Evolutionary conservation across 2,113 vertebrate genomes (phyloP).

Genomic region (Hymenochirus boettgeri): DNA sequence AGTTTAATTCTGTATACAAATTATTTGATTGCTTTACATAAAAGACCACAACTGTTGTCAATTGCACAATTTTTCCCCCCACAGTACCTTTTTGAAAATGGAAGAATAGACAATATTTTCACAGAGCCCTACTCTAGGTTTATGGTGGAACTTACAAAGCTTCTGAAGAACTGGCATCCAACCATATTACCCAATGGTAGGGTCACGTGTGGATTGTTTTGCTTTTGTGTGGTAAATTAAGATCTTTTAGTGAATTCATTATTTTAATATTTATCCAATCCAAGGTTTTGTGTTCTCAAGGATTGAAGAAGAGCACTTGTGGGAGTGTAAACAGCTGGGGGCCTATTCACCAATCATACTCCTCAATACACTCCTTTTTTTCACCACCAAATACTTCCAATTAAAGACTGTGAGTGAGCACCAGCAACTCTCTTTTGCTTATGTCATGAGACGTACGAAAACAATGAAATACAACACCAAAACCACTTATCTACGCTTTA

Average conservation of each 20-base stretch:
- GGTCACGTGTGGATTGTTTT: constrained; percentile 19
- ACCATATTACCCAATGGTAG: constrained; percentile 84
- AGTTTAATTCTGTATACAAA: too few species aligned
- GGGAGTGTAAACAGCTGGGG: constrained; percentile 96
- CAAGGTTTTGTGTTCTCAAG: constrained; percentile 88
- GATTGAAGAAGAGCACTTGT: constrained; percentile 91
- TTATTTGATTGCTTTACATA: too few species aligned
- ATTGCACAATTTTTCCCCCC: constrained; percentile 55
- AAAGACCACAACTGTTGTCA: too few species aligned
- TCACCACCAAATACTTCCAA: constrained; percentile 95
- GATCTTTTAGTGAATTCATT: too few species aligned
- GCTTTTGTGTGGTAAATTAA: too few species aligned
- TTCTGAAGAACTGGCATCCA: constrained; percentile 85
- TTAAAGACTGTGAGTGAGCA: constrained; percentile 86
- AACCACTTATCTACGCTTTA: constrained; percentile 88
- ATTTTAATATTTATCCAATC: too few species aligned
- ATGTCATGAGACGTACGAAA: constrained; percentile 86
- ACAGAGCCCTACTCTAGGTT: constrained; percentile 93
- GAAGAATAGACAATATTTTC: constrained; percentile 97
- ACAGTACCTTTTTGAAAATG: constrained; percentile 93
- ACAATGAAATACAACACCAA: constrained; percentile 78
- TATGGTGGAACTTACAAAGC: constrained; percentile 83
- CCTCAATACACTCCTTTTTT: constrained; percentile 94
- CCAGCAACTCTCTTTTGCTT: constrained; percentile 88
- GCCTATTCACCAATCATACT: constrained; percentile 95